phyloP scores from a whole-genome alignment of 2,797 vertebrate genomes.

The Pangasius krempfi region DNA sequence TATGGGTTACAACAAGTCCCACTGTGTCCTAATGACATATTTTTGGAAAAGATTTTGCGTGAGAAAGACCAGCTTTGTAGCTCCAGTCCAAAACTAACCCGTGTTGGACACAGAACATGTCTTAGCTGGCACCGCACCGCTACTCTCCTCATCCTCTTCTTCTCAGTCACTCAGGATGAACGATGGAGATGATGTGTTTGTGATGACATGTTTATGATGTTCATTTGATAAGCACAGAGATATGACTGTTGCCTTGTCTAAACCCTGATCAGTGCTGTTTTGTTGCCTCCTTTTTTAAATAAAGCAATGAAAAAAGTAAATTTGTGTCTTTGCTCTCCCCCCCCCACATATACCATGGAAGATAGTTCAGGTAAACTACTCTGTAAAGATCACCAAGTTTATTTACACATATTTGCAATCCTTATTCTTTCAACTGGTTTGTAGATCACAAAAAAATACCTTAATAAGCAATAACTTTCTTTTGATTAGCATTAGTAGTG shows the following conservation, averaged over 20 bases:
- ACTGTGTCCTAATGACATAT: background rate
- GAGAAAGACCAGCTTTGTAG: background rate
- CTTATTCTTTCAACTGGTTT: background rate
- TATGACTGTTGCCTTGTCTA: slow-evolving; percentile 55
- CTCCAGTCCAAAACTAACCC: background rate
- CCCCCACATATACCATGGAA: background rate
- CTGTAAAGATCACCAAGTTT: no score
- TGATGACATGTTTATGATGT: no score
- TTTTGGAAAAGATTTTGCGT: background rate
- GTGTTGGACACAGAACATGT: background rate
- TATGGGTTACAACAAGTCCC: background rate
- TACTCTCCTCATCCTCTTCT: background rate
- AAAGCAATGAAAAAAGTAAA: slow-evolving; percentile 60
- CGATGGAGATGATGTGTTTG: background rate
- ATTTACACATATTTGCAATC: background rate
- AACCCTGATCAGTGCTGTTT: slow-evolving; percentile 57
- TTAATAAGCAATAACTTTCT: background rate
- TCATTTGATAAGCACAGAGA: background rate
- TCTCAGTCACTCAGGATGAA: background rate
- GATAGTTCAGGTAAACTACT: no score
- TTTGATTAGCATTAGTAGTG: background rate
- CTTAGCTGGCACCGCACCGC: background rate
- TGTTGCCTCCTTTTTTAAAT: slow-evolving; percentile 65
- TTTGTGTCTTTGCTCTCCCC: background rate
- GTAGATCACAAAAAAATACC: background rate